phyloP scores from a whole-genome alignment of 1,140 invertebrate species.

The Leptoteleia sp. region DNA sequence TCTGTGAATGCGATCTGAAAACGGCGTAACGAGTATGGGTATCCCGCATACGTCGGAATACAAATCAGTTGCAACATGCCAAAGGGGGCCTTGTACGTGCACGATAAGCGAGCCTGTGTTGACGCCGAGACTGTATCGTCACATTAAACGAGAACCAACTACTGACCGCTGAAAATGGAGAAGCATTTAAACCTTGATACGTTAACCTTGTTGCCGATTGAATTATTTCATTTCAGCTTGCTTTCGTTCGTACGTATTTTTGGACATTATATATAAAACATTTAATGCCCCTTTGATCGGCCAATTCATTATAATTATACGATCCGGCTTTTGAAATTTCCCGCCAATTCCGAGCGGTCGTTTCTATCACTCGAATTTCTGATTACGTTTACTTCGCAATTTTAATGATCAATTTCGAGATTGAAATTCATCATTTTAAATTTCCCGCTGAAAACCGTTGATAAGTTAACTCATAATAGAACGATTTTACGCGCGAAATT shows the following conservation, averaged over 20 bases:
- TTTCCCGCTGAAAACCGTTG: background rate
- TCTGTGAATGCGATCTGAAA: conserved; percentile 61
- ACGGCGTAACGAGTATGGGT: conserved; percentile 57
- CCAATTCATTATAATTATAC: conserved; percentile 2
- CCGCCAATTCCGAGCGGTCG: no score
- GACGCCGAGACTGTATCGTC: conserved; percentile 27
- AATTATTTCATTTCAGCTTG: conserved; percentile 59
- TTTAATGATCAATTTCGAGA: no score
- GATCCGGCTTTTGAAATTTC: no score
- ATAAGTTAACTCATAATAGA: no score
- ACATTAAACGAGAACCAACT: conserved; percentile 61
- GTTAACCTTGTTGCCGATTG: conserved; percentile 57
- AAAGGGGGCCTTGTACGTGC: conserved; percentile 47
- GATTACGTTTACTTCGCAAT: no score
- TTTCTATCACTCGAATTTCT: no score
- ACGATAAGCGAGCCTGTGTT: conserved; percentile 20
- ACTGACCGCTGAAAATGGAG: conserved; percentile 61
- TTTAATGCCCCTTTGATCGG: conserved; percentile 2
- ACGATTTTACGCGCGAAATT: no score
- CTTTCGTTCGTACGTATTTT: no score
- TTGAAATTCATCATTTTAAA: background rate
- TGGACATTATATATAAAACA: conserved; percentile 16
- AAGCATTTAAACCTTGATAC: conserved; percentile 63
- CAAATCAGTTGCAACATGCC: conserved; percentile 62
- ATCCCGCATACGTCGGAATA: conserved; percentile 62